Conservation (phyloP, 2,797 vertebrate genomes). For the Hippocampus kuda region DNA sequence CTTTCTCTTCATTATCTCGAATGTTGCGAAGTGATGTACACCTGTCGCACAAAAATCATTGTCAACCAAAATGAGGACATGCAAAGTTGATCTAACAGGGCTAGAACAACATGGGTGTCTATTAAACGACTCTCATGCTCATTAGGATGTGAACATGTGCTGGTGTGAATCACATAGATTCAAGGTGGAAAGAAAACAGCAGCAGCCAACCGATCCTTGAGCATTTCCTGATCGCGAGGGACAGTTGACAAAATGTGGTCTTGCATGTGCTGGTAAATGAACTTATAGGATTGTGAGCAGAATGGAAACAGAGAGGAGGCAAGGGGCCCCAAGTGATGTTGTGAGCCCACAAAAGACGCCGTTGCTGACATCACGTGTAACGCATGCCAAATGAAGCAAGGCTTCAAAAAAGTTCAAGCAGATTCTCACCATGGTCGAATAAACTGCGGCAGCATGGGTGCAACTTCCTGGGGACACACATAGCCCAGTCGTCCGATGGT, state of each 20-base stretch:
- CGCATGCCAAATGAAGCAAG: background rate
- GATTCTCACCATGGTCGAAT: constrained; percentile 82
- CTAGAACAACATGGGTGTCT: background rate
- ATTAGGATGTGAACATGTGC: background rate
- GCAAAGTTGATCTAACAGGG: background rate
- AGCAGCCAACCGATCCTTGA: background rate
- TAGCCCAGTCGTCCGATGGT: constrained; percentile 88
- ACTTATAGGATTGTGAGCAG: background rate
- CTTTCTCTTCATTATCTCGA: constrained; percentile 90
- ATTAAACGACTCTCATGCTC: background rate
- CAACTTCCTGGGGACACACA: constrained; percentile 90
- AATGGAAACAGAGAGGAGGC: background rate
- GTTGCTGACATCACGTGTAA: background rate
- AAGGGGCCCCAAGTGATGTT: background rate
- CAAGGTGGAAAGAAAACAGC: background rate
- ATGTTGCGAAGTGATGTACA: constrained; percentile 67
- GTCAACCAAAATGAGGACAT: background rate
- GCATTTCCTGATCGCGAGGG: background rate
- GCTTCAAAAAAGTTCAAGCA: background rate
- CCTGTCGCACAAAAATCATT: constrained; percentile 20
- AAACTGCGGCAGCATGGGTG: constrained; percentile 86
- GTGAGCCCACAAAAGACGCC: background rate
- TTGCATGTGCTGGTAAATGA: background rate
- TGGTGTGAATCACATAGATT: background rate
- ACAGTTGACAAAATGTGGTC: background rate